phyloP scores from a whole-genome alignment of 2,888 invertebrate genomes.

The Oeneis ivallda region DNA sequence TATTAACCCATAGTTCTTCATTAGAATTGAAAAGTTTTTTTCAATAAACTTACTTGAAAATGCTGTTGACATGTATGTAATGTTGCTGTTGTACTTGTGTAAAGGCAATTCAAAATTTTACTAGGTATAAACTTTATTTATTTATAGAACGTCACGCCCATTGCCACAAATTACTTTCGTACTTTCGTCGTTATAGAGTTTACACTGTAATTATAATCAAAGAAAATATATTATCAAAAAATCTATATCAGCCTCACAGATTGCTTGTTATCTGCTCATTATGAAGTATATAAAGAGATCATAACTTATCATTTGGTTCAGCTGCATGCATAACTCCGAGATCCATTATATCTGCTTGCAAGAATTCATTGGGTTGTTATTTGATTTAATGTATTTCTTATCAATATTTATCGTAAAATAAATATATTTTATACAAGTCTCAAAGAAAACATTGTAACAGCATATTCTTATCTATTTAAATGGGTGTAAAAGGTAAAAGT shows the following conservation, averaged over 20 bases:
- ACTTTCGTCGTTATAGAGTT: too few relatives aligned
- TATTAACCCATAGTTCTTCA: too few relatives aligned
- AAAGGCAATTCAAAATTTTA: too few relatives aligned
- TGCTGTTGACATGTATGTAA: too few relatives aligned
- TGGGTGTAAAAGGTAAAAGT: neutral
- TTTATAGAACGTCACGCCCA: too few relatives aligned
- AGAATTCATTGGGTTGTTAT: constrained; percentile 21
- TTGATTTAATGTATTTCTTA: constrained; percentile 11
- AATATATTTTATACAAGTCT: constrained; percentile 6
- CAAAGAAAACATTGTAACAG: constrained; percentile 12
- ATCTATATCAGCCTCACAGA: constrained; percentile 19
- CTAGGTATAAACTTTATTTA: too few relatives aligned
- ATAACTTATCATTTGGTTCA: constrained; percentile 24
- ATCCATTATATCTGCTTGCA: constrained; percentile 25
- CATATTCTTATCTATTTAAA: constrained; percentile 3
- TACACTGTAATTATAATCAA: neutral
- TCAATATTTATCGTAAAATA: constrained; percentile 14
- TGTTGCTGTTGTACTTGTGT: too few relatives aligned
- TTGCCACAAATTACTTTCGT: too few relatives aligned
- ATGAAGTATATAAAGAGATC: constrained; percentile 22
- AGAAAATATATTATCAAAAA: constrained; percentile 18
- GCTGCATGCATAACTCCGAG: constrained; percentile 27
- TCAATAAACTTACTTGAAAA: too few relatives aligned
- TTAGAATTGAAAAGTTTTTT: too few relatives aligned
- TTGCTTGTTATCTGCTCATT: constrained; percentile 25